Conservation (phyloP, 2,797 vertebrate species). For the Muscicapa comitata region DNA sequence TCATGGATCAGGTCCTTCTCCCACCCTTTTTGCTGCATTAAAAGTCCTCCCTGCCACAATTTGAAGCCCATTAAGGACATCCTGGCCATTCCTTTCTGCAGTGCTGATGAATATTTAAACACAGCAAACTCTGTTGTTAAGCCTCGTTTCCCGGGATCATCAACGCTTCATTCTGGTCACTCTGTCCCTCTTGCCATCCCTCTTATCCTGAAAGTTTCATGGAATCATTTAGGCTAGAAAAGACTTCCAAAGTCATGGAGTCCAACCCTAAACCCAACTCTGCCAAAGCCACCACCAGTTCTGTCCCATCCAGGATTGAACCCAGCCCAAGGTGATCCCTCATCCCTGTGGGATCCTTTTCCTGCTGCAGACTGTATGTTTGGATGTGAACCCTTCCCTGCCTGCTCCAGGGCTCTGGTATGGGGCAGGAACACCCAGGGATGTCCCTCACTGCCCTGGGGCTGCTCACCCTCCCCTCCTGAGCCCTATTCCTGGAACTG, state of each 20-base stretch:
- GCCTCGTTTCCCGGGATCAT: background rate
- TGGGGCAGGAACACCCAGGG: background rate
- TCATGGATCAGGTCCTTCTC: background rate
- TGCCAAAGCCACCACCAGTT: fast-evolving
- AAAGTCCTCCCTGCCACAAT: background rate
- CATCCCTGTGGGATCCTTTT: background rate
- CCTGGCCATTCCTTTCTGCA: fast-evolving
- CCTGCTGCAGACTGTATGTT: fast-evolving
- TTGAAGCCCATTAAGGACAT: background rate
- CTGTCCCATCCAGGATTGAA: fast-evolving
- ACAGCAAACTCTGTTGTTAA: background rate
- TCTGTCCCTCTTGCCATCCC: background rate
- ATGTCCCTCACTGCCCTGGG: background rate
- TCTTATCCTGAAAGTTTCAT: background rate
- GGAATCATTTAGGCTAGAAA: background rate
- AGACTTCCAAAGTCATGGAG: fast-evolving
- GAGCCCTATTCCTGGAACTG: fast-evolving
- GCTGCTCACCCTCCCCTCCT: background rate
- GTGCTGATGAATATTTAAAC: background rate
- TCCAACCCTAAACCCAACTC: background rate
- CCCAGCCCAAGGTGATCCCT: background rate
- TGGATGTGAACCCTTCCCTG: background rate
- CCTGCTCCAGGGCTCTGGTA: background rate
- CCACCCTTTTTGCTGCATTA: background rate
- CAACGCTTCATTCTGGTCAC: background rate